phyloP scores from a whole-genome alignment of 2,113 vertebrate species.

The Pavo muticus region DNA sequence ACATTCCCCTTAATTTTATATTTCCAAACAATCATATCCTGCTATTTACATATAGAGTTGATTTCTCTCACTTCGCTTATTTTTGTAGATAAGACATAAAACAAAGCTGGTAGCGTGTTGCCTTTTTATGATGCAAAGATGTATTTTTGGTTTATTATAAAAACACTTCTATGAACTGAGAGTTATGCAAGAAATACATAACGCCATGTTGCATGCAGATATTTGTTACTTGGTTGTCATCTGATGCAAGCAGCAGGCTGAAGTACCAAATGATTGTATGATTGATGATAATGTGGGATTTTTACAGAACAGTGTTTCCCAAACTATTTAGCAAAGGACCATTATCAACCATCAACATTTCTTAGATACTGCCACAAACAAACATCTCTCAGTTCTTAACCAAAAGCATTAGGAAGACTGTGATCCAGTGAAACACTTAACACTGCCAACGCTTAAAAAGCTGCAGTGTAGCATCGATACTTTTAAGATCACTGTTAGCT shows the following conservation, averaged over 20 bases:
- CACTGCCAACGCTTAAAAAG: not conserved
- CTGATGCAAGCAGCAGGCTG: not conserved
- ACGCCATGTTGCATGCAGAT: not conserved
- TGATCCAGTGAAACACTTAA: not conserved
- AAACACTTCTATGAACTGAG: not conserved
- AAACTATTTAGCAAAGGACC: not conserved
- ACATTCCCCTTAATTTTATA: not conserved
- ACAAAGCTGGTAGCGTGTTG: not conserved
- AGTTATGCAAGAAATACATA: not conserved
- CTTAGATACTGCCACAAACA: rapidly evolving
- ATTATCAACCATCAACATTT: not conserved
- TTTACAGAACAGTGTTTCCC: not conserved
- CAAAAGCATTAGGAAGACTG: not conserved
- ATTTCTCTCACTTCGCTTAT: not conserved
- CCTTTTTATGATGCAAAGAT: not conserved
- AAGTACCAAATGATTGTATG: not conserved
- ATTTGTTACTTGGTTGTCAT: not conserved
- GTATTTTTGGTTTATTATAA: not conserved
- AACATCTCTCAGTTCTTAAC: not conserved
- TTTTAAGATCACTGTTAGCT: not conserved
- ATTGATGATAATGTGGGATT: not conserved
- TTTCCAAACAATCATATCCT: not conserved
- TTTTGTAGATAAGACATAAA: not conserved
- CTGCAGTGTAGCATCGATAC: not conserved
- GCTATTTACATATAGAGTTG: not conserved